A percentile compares a stretch with the other conserved stretches of the same genome.
These are phyloP conservation scores for Allygus modestus DNA, from an alignment of 2,888 invertebrate genomes.

Conservation along the genomic window DNA sequence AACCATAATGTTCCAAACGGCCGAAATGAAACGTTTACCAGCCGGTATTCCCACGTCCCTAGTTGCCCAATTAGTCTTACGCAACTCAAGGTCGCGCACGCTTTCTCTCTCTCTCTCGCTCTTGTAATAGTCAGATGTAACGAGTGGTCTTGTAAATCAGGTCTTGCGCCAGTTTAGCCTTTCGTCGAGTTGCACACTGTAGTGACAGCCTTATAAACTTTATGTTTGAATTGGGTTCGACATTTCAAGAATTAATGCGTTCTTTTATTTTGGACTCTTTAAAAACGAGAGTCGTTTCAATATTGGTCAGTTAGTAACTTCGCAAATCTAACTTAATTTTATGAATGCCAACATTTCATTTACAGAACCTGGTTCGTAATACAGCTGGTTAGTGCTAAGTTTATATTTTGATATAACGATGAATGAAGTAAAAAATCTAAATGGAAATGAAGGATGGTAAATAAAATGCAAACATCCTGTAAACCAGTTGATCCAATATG, in stretches of 20 bases:
- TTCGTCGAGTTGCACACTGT: neutral
- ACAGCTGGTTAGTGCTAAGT: no score
- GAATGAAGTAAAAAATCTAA: neutral
- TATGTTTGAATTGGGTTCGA: no score
- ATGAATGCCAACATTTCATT: no score
- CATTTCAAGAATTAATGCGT: no score
- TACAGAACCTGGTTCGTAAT: no score
- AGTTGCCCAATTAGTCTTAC: slow-evolving; percentile 21
- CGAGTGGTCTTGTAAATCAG: neutral
- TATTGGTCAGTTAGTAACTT: no score
- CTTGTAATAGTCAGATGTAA: neutral
- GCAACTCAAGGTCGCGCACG: slow-evolving; percentile 25
- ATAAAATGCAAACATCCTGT: neutral
- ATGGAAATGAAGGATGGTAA: neutral
- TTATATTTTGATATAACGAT: no score
- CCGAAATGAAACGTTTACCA: neutral
- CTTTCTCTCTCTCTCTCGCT: slow-evolving; percentile 18
- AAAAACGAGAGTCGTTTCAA: no score
- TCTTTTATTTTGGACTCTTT: no score
- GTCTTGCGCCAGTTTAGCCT: neutral
- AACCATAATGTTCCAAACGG: neutral
- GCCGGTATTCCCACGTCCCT: slow-evolving; percentile 18
- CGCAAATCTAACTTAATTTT: no score
- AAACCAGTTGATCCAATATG: neutral
- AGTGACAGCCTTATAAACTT: neutral